Evolutionary conservation across 2,888 invertebrate genomes (phyloP).

Genomic region (Agriotes lineatus): DNA sequence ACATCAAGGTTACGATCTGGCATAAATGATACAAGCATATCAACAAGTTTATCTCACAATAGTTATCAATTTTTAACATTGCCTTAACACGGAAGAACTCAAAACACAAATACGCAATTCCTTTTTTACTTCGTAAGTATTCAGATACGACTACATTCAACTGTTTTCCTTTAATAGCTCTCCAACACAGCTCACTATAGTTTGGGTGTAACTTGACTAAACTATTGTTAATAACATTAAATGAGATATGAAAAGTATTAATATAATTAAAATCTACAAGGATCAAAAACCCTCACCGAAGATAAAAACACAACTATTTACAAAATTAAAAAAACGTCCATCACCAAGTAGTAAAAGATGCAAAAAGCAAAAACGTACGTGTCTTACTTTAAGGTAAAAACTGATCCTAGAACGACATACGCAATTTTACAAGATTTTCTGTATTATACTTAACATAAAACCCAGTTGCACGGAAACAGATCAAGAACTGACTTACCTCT

Average conservation of each 20-base stretch:
- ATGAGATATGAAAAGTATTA: constrained; percentile 13
- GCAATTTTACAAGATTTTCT: no score
- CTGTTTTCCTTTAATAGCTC: background rate
- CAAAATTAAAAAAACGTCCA: constrained; percentile 26
- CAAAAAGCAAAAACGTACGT: constrained; percentile 34
- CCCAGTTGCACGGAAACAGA: no score
- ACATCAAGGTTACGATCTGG: no score
- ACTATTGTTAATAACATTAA: constrained; percentile 34
- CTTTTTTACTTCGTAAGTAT: no score
- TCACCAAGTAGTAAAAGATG: constrained; percentile 30
- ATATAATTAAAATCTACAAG: constrained; percentile 22
- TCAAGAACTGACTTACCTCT: constrained; percentile 76
- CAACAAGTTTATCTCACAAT: background rate
- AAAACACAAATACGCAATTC: no score
- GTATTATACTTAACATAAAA: no score
- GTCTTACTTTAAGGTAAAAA: background rate
- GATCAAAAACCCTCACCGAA: constrained; percentile 29
- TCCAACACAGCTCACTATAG: constrained; percentile 22
- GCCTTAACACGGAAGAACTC: no score
- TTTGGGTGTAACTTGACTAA: constrained; percentile 25
- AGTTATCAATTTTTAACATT: no score
- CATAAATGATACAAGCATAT: no score
- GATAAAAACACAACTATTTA: constrained; percentile 30
- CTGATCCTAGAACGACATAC: background rate
- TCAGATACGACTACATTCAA: no score